A percentile compares a stretch with the other conserved stretches of the same genome.
These are phyloP conservation scores for Melierax canorus DNA, from an alignment of 2,113 vertebrate genomes.

Conservation along the genomic window DNA sequence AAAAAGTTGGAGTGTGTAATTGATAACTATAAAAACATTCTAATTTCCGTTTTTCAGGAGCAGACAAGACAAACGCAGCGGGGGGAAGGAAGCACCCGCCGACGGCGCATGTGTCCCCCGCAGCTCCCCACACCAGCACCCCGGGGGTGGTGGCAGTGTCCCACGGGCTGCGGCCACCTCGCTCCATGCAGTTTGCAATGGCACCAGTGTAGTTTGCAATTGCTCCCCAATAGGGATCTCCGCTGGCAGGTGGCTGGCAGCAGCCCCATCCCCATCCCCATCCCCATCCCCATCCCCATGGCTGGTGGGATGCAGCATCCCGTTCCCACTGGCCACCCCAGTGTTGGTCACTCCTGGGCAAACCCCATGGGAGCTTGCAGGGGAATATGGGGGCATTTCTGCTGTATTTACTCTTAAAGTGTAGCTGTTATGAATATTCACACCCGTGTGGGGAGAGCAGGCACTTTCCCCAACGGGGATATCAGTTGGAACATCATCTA, in stretches of 20 bases:
- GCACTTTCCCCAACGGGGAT: fast-evolving
- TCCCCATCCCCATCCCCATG: too few species aligned
- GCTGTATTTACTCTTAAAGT: fast-evolving
- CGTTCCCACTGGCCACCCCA: background rate
- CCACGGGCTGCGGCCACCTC: fast-evolving
- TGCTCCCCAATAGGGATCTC: background rate
- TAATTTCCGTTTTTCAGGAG: background rate
- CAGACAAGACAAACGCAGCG: background rate
- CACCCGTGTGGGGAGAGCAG: background rate
- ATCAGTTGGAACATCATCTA: background rate
- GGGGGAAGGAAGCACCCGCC: background rate
- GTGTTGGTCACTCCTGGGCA: background rate
- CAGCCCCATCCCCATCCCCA: too few species aligned
- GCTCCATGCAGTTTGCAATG: fast-evolving
- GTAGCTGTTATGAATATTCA: background rate
- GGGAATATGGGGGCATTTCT: background rate
- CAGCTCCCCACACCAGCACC: background rate
- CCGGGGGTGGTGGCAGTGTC: background rate
- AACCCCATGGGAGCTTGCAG: fast-evolving
- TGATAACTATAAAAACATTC: background rate
- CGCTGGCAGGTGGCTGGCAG: fast-evolving
- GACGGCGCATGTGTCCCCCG: fast-evolving
- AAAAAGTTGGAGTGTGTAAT: background rate
- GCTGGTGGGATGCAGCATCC: background rate
- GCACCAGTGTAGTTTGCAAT: background rate